Base-by-base conservation (phyloP, 1,140 invertebrate species). In the Drosophila persimilis region DNA sequence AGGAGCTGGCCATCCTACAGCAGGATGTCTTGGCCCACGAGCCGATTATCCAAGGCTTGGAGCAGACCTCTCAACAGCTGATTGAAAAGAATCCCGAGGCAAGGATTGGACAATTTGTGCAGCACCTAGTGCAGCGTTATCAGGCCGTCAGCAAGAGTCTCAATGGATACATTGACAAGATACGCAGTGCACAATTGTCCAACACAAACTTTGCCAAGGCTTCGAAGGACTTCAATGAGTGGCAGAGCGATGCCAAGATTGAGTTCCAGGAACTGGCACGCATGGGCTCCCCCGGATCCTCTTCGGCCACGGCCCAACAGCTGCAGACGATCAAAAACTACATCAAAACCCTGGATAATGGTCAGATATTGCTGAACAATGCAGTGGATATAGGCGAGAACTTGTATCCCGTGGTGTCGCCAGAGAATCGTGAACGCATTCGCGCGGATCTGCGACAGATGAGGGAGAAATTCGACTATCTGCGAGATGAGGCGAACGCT, bases 321-420 rank as follows among this genome's bases (percentile, higher is more conserved):
- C 51, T 91, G 50, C 74, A 91, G 29, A 88, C 88, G 2, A 89
- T 91, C 20, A 90, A 91, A 20, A 83, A 85, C 35, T 95, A 96
- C 73, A 93, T 94, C 73, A 94, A 95, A 80, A 94, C 95, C 73
- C 94, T 97, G 89, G 95, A 98, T 77, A 93, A 94, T 71, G 97
- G 97, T 2, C 95, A 97, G 81, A 90, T 92, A 8, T 91, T 97
- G 31, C 92, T 98, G 0, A 97, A 96, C 80, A 94, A 93, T 79
- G 96, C 96, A 6, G 94, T 97, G 6, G 96, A 97, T 91, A 93
- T 95, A 51, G 97, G 97, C 9, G 98, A 99, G 92, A 94, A 95
- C 45, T 92, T 99, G 1, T 98, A 98, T 76, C 94, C 97, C 7
- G 95, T 95, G 24, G 96, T 98, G 3, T 97, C 95, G 6, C 95